Conservation (phyloP, 2,888 invertebrate species). For the Sarcophaga subvicina region DNA sequence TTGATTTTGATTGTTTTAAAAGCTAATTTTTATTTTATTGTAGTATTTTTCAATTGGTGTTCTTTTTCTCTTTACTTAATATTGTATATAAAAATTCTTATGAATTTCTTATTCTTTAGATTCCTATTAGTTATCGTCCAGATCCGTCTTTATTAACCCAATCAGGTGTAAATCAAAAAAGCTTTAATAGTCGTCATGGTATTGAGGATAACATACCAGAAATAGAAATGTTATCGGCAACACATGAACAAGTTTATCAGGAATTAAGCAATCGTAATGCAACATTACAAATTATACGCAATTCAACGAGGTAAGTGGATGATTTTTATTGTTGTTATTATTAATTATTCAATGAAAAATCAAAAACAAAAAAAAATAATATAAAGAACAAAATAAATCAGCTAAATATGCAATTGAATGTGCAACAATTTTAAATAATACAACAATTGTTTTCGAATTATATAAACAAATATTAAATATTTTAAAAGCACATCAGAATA, state of each 20-base stretch:
- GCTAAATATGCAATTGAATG: no score
- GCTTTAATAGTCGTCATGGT: slow-evolving; percentile 73
- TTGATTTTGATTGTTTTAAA: slow-evolving; percentile 25
- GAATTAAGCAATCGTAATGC: slow-evolving; percentile 81
- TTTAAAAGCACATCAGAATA: no score
- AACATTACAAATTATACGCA: slow-evolving; percentile 79
- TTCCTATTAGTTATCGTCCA: slow-evolving; percentile 76
- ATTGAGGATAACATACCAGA: slow-evolving; percentile 78
- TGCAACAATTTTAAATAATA: no score
- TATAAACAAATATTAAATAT: no score
- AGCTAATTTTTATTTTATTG: slow-evolving; percentile 16
- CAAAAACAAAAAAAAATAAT: no score
- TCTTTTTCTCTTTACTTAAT: not conserved
- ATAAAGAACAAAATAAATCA: no score
- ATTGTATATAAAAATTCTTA: slow-evolving; percentile 6
- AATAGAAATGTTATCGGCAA: slow-evolving; percentile 78
- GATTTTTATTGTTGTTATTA: slow-evolving; percentile 7
- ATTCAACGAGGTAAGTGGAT: slow-evolving; percentile 77
- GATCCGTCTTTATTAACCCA: slow-evolving; percentile 73
- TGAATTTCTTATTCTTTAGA: slow-evolving; percentile 65
- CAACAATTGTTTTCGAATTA: no score
- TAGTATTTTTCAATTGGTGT: slow-evolving; percentile 48
- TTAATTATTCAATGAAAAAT: no score
- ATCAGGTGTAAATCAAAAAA: slow-evolving; percentile 71
- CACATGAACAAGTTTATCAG: slow-evolving; percentile 80